These are phyloP conservation scores for Calypte anna DNA, from an alignment of 2,113 vertebrate genomes.

Conservation along the genomic window DNA sequence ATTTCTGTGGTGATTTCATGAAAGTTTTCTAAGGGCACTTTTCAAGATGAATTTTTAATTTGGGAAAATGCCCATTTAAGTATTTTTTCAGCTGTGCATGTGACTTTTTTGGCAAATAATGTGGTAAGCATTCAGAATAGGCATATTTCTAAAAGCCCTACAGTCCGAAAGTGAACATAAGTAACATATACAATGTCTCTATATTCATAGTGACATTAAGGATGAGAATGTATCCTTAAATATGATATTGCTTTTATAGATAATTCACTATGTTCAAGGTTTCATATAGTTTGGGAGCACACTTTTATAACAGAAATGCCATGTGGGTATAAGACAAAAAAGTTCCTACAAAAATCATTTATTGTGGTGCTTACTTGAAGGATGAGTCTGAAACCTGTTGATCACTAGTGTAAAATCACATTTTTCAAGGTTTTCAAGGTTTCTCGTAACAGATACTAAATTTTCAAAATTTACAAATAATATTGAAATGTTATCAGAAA, in stretches of 20 bases:
- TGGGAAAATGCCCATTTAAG: slow-evolving; percentile 32
- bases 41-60: slow-evolving; percentile 53
- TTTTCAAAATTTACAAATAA: background rate
- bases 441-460: background rate
- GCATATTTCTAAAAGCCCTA: background rate
- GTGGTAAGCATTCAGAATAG: slow-evolving; percentile 29
- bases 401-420: background rate
- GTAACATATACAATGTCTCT: background rate
- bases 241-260: background rate
- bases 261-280: background rate
- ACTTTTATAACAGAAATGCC: background rate
- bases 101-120: slow-evolving; percentile 50
- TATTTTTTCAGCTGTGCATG: slow-evolving; percentile 64
- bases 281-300: background rate
- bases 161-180: background rate
- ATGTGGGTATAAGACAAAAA: background rate
- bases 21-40: background rate
- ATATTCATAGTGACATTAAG: background rate
- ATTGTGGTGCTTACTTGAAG: background rate
- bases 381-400: background rate
- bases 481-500: background rate
- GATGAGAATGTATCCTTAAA: background rate
- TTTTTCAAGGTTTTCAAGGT: background rate
- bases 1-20: slow-evolving; percentile 13
- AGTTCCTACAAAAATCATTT: background rate